Evolutionary conservation across 2,797 vertebrate species (phyloP), one percentile per base, ranked within the genome.

Genomic region (Schizopygopsis pylzovi): DNA sequence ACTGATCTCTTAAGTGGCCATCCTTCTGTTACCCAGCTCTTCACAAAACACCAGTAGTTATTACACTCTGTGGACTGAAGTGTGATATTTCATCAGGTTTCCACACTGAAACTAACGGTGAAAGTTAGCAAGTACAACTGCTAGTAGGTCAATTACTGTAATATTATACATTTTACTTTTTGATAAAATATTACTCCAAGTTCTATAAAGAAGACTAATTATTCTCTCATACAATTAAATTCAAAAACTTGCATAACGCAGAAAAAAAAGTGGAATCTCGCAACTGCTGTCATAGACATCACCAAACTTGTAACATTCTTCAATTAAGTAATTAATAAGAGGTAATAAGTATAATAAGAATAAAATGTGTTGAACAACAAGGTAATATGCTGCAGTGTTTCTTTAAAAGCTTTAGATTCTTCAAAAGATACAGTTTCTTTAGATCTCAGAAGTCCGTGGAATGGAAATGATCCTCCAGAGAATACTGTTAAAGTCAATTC

Each of bases 391-490:
- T 77, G 56, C 33, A 52, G 15, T 68, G 15, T 84, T 78, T 43
- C 54, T 47, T 75, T 11, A 18, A 81, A 67, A 15, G 28, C 22
- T 45, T 61, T 33, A 65, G 28, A 16, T 78, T 43, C 54, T 37
- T 75, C 10, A 11, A 67, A 67, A 4, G 28, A 12, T 43, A 25
- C 25, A 9, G 13, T 37, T 33, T 33, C 28, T 37, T 67, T 67
- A 67, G 37, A n/a, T 81, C 63, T 45, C 67, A 83, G 28, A 63
- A 63, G 59, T 25, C 4, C n/a, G 20, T 70, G 39, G 63, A 85
- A 79, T 79, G 83, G 11, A 12, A 54, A 41, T 59, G 43, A 52
- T 61, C 11, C 81, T 52, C 68, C 20, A 43, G 41, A 41, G n/a
- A 83, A 63, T 47, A 47, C 11, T 9, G 39, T 8, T 18, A 9